Base-by-base conservation (phyloP, 2,888 invertebrate genomes). In the Stegana nigrithorax region DNA sequence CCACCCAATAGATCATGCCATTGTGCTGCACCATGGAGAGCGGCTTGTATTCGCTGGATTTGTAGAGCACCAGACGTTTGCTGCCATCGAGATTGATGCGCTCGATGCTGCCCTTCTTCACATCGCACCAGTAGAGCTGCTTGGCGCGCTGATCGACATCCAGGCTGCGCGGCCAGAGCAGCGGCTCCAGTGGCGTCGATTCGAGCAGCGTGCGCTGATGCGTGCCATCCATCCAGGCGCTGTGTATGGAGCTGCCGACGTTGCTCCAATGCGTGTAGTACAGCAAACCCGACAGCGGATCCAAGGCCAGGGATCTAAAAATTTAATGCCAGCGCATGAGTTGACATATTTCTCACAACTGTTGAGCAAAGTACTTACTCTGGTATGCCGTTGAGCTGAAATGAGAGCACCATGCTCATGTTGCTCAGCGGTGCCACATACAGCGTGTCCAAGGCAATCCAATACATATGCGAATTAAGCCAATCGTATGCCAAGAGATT, bases 401-500 rank as follows among this genome's bases (percentile, higher is more conserved):
- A 84, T 12, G 89, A 89, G 73, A 88, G 88, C 7, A 88, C 83
- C 62, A 88, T 84, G 56, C 86, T 86, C 39, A 89, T 85, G 75
- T 90, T 89, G 26, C 87, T 87, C 64, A 94, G 81, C 32, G 89
- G 89, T 47, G 92, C 89, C 32, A 92, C 93, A 74, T 88, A 89
- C 67, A 95, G 88, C 58, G 88, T 88, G 62, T 91, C 90, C 69
- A 90, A 86, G 60, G 90, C 90, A 58, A 93, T 92, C 93, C 94
- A 95, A 87, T 93, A 96, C 62, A 96, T 83, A 86, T 95, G 94
- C 63, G 88, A 85, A 63, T 91, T 91, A 80, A 94, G 89, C 93
- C 93, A 94, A 86, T 96, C 96, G 62, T 94, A 89, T 36, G 94
- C 94, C 67, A 96, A 83, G 4, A 93, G 92, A 75, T 92, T 71